phyloP scores from a whole-genome alignment of 2,113 vertebrate species.

The Gobio gobio region DNA sequence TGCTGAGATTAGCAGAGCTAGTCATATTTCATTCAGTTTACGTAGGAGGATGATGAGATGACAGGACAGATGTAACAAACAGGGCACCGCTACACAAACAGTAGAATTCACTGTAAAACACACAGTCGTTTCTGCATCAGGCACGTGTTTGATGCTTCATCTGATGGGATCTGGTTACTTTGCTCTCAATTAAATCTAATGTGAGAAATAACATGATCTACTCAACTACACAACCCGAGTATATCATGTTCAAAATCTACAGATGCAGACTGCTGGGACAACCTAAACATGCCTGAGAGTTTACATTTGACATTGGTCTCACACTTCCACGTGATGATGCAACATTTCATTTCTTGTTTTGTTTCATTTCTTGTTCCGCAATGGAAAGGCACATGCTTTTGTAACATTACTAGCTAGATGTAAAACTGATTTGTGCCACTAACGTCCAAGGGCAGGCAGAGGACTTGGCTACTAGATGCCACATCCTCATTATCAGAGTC shows the following conservation, averaged over 20 bases:
- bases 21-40: constrained; percentile 47
- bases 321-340: not conserved
- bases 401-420: constrained; percentile 5
- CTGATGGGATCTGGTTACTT: not conserved
- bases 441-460: not conserved
- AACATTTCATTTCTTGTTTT: not conserved
- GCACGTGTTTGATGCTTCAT: not conserved
- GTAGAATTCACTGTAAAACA: not conserved
- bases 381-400: not conserved
- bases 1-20: constrained; percentile 44
- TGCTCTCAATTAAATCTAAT: not conserved
- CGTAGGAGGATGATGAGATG: constrained; percentile 16
- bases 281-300: not conserved
- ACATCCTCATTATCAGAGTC: not conserved
- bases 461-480: not conserved
- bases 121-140: not conserved
- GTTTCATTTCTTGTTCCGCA: constrained; percentile 26
- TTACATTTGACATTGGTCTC: not conserved
- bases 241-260: not conserved
- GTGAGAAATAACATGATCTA: not conserved
- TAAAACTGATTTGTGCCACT: not conserved
- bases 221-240: not conserved
- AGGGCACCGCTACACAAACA: not conserved
- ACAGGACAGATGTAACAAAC: constrained; percentile 13
- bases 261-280: not conserved